These are phyloP conservation scores for Astreopora myriophthalma DNA, from an alignment of 64 coral and sea anemone genomes.

Conservation along the genomic window DNA sequence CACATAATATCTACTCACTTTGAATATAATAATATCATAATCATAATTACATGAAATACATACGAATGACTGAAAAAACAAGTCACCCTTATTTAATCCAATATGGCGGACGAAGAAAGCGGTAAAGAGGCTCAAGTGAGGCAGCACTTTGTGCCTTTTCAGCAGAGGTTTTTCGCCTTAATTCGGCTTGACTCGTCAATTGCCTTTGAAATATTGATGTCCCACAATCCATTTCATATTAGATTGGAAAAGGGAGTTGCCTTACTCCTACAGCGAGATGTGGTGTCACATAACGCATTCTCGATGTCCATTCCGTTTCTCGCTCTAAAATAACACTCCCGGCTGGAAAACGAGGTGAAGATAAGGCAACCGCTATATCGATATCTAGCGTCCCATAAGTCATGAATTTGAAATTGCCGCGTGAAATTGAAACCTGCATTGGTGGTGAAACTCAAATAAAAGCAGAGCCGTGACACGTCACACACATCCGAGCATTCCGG, in stretches of 20 bases:
- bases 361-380: constrained; percentile 1
- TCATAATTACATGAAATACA: no score
- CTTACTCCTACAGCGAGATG: background rate
- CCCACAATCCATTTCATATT: background rate
- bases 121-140: background rate
- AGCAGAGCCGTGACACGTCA: constrained; percentile 4
- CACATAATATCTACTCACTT: no score
- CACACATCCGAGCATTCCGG: constrained; percentile 1
- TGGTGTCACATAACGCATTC: background rate
- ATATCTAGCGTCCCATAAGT: constrained; percentile 14
- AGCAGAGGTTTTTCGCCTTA: background rate
- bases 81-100: no score
- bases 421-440: background rate
- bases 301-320: background rate
- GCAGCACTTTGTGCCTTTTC: background rate
- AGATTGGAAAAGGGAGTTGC: background rate
- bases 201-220: background rate
- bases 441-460: no score
- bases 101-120: no score
- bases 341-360: background rate
- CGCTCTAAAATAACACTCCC: background rate
- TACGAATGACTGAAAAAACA: no score
- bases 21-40: no score
- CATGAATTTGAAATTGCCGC: constrained; percentile 8
- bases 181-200: background rate